Evolutionary conservation across 2,888 invertebrate species (phyloP).

Genomic region (Acanthoscelides obtectus): DNA sequence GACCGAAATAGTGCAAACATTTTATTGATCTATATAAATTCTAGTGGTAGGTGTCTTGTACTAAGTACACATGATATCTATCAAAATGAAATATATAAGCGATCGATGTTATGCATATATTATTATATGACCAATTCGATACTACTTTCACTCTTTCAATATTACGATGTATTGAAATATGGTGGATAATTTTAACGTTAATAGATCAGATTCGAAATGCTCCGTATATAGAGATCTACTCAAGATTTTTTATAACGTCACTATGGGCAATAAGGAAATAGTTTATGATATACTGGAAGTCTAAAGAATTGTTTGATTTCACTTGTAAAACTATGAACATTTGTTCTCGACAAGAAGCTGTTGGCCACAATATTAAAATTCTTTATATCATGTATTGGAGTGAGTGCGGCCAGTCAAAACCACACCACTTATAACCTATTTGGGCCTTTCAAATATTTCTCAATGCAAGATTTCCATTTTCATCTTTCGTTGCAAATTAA

Average conservation of each 20-base stretch:
- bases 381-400: too few relatives aligned
- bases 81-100: conserved; percentile 1
- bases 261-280: neutral
- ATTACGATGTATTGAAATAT: conserved; percentile 1
- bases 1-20: neutral
- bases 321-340: neutral
- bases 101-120: neutral
- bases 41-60: neutral
- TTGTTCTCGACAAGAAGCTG: too few relatives aligned
- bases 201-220: neutral
- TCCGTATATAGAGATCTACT: neutral
- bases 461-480: too few relatives aligned
- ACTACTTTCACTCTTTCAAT: neutral
- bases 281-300: neutral
- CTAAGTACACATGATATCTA: neutral
- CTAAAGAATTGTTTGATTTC: neutral
- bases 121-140: neutral
- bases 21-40: neutral
- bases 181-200: neutral
- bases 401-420: too few relatives aligned
- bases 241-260: neutral
- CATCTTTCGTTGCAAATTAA: too few relatives aligned
- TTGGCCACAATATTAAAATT: too few relatives aligned
- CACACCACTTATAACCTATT: too few relatives aligned
- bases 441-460: too few relatives aligned